Conservation (phyloP, 92 coral and sea anemone genomes). For the Paragorgia papillata region DNA sequence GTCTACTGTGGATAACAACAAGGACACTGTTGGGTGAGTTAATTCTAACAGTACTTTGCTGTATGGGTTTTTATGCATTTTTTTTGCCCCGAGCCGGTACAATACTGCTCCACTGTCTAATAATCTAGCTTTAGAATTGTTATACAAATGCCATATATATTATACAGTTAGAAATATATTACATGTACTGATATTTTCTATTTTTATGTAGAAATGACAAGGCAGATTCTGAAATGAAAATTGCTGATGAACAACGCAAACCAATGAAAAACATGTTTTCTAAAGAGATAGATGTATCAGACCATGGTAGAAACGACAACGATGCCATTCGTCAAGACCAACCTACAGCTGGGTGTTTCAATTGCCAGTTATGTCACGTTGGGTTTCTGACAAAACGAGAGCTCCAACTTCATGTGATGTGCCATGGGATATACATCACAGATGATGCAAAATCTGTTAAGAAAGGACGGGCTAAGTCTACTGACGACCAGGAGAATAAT, state of each 20-base stretch:
- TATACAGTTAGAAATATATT: too few species aligned
- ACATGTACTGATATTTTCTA: too few species aligned
- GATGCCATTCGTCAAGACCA: neutral
- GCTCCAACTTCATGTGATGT: constrained; percentile 36
- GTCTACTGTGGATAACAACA: too few species aligned
- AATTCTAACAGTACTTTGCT: too few species aligned
- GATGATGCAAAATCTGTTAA: neutral
- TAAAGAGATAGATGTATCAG: constrained; percentile 2
- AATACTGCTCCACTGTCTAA: too few species aligned
- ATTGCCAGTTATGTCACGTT: constrained; percentile 32
- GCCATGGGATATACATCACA: constrained; percentile 34
- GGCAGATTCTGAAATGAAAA: constrained; percentile 36
- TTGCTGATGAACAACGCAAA: constrained; percentile 31
- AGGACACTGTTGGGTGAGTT: too few species aligned
- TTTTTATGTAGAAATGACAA: constrained; percentile 40
- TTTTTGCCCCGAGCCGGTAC: too few species aligned
- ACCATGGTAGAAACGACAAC: neutral
- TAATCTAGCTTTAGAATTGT: too few species aligned
- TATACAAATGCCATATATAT: too few species aligned
- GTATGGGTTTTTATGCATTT: too few species aligned
- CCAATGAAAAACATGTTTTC: neutral
- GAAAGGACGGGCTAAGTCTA: neutral
- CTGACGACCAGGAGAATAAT: neutral
- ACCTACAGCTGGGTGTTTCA: constrained; percentile 12
- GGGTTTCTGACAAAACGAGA: constrained; percentile 38